A percentile compares a stretch with the other conserved stretches of the same genome.
Evolutionary conservation across 2,888 invertebrate species (phyloP).

Genomic region (Mimumesa dahlbomi): DNA sequence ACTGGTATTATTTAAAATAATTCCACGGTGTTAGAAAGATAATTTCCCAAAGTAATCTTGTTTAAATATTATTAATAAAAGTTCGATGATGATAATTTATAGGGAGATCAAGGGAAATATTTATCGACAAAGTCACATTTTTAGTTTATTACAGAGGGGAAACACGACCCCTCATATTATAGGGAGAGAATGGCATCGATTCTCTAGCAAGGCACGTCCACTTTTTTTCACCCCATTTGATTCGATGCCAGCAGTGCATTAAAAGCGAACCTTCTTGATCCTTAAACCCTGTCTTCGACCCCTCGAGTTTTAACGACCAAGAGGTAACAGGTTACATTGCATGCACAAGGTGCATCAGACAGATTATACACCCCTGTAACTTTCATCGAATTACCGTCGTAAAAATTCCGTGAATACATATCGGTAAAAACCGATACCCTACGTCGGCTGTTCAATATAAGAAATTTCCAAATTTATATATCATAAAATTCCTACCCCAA

Average conservation of each 20-base stretch:
- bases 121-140: conserved; percentile 26
- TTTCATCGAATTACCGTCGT: conserved; percentile 2
- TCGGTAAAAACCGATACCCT: too few relatives aligned
- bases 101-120: conserved; percentile 8
- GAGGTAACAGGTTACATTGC: conserved; percentile 45
- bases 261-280: conserved; percentile 37
- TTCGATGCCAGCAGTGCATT: conserved; percentile 20
- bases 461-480: too few relatives aligned
- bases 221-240: conserved; percentile 30
- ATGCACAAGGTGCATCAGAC: conserved; percentile 36
- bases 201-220: conserved; percentile 2
- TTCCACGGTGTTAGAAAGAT: too few relatives aligned
- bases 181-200: too few relatives aligned
- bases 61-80: too few relatives aligned
- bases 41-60: too few relatives aligned
- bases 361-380: conserved; percentile 53
- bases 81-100: too few relatives aligned
- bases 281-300: conserved; percentile 38
- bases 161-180: conserved; percentile 16
- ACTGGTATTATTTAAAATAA: too few relatives aligned
- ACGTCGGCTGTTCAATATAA: too few relatives aligned
- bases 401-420: not conserved
- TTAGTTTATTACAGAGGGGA: conserved; percentile 26
- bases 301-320: conserved; percentile 21
- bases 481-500: too few relatives aligned